Evolutionary conservation across 2,797 vertebrate genomes (phyloP).

Genomic region (Pseudocheirus occidentalis): DNA sequence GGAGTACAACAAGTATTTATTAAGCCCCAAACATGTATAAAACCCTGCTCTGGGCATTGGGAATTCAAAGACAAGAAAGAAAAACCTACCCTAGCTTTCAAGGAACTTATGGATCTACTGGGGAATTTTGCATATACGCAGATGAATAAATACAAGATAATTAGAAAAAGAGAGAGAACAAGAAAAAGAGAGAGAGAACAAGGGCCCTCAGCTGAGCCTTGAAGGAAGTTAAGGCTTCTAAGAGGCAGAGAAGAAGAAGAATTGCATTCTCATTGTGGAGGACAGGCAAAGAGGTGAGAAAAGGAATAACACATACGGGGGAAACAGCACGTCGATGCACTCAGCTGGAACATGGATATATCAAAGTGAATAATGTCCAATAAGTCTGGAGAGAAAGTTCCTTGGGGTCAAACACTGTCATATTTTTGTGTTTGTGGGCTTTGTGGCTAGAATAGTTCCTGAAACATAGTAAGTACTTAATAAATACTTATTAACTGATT

Average conservation of each 20-base stretch:
- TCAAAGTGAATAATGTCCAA: neutral
- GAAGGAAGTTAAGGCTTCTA: neutral
- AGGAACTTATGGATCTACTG: neutral
- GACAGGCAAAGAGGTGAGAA: neutral
- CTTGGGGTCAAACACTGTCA: neutral
- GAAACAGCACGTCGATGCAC: neutral
- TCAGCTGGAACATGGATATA: neutral
- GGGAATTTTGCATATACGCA: neutral
- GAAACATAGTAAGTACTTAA: neutral
- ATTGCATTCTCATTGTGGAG: neutral
- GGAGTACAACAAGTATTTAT: neutral
- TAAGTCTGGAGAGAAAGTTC: neutral
- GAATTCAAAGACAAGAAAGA: neutral
- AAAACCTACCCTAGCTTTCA: neutral
- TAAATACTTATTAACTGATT: neutral
- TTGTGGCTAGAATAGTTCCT: neutral
- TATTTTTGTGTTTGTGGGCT: neutral
- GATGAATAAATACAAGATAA: neutral
- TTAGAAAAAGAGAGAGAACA: neutral
- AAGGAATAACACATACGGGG: neutral
- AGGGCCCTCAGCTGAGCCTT: neutral
- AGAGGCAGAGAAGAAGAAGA: neutral
- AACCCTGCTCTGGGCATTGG: neutral
- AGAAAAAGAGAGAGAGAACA: neutral
- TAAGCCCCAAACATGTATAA: neutral